Evolutionary conservation across 2,888 invertebrate genomes (phyloP).

Genomic region (Harpalus rufipes): DNA sequence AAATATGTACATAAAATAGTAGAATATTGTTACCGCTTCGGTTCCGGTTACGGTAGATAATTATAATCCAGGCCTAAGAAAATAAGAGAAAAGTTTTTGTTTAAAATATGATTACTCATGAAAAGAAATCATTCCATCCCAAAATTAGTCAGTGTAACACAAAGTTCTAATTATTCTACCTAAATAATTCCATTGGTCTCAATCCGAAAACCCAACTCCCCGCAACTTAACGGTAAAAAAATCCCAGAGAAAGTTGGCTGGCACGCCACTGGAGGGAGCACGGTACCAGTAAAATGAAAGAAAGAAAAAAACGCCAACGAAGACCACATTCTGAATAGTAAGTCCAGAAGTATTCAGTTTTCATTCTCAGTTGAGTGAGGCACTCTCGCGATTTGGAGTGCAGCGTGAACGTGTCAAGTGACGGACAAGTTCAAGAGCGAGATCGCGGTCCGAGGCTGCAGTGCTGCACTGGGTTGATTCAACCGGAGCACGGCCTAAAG

Average conservation of each 20-base stretch:
- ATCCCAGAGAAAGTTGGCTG: constrained; percentile 51
- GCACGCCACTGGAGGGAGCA: constrained; percentile 65
- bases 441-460: not conserved
- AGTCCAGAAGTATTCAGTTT: constrained; percentile 65
- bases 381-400: constrained; percentile 59
- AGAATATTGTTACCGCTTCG: too few relatives aligned
- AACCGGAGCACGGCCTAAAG: not conserved
- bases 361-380: constrained; percentile 65
- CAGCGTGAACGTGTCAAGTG: constrained; percentile 38
- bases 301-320: constrained; percentile 59
- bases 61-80: too few relatives aligned
- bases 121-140: too few relatives aligned
- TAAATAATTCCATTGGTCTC: constrained; percentile 7
- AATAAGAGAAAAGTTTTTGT: too few relatives aligned
- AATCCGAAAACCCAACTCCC: constrained; percentile 16
- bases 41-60: too few relatives aligned
- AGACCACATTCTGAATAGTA: constrained; percentile 67
- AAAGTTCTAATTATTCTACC: too few relatives aligned
- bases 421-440: constrained; percentile 49
- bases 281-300: constrained; percentile 46
- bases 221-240: constrained; percentile 62
- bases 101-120: too few relatives aligned
- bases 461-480: not conserved
- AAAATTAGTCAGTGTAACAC: too few relatives aligned
- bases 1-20: too few relatives aligned